Evolutionary conservation across 2,797 vertebrate species (phyloP).

Genomic region (Hozukius guyotensis): DNA sequence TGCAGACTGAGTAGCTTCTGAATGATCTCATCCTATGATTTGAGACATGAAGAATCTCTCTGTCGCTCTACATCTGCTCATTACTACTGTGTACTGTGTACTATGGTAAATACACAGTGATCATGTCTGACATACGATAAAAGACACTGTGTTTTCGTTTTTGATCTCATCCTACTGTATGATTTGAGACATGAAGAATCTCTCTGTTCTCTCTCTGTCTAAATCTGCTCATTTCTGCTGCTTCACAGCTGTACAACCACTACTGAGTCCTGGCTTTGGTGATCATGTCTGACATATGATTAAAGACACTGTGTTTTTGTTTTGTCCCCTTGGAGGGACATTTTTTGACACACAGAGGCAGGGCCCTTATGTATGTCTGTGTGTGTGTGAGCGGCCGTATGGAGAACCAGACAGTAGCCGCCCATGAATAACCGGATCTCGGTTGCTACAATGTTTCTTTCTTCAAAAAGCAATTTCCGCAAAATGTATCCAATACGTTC

Average conservation of each 20-base stretch:
- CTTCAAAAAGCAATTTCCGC: conserved; percentile 55
- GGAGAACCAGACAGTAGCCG: conserved; percentile 51
- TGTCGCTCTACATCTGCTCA: conserved; percentile 26
- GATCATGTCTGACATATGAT: too few species aligned
- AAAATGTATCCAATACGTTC: neutral
- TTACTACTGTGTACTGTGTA: neutral
- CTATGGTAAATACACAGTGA: neutral
- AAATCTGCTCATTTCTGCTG: conserved; percentile 4
- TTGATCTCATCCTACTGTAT: conserved; percentile 71
- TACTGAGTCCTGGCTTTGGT: too few species aligned
- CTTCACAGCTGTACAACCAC: too few species aligned
- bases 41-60: conserved; percentile 69
- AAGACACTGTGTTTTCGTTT: neutral
- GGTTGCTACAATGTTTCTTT: conserved; percentile 45
- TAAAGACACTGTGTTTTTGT: too few species aligned
- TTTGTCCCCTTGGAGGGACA: neutral
- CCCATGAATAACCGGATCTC: conserved; percentile 59
- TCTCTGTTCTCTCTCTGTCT: conserved; percentile 34
- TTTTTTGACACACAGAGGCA: conserved; percentile 26
- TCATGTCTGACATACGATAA: neutral
- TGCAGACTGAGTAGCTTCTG: conserved; percentile 62
- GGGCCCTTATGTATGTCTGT: conserved; percentile 15
- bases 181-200: conserved; percentile 75
- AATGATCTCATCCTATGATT: conserved; percentile 79
- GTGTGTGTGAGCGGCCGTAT: neutral